Base-by-base conservation (phyloP, 2,113 vertebrate genomes). In the Herpailurus yagouaroundi region DNA sequence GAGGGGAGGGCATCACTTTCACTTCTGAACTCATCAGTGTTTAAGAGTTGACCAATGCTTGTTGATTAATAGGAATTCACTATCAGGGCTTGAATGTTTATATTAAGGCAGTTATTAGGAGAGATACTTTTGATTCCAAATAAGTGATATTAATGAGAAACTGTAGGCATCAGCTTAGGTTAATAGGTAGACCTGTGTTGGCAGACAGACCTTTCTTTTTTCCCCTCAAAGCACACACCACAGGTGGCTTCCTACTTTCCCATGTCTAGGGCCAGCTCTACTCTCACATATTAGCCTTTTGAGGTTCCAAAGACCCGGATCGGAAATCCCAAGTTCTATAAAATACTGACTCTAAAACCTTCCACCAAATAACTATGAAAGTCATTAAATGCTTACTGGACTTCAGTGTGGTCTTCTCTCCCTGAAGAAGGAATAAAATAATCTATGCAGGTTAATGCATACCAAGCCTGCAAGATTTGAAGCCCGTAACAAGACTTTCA, bases 381-480 rank as follows among this genome's bases (percentile, higher is more conserved):
- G 33, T 69, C 33, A 92, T 94, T 82, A 66, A 71, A 84, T 55
- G 16, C n/a, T 19, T 68, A 69, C 15, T 48, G 92, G 88, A 73
- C 18, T 41, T 89, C 74, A 11, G 19, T 48, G 21, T 57, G 14
- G 10, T 27, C 63, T 93, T 79, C n/a, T 90, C 79, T 95, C 38
- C 38, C 63, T 68, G 12, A 63, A 83, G 25, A 95, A 96, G 89
- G 29, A 90, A 82, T 60, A 88, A 93, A 96, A 91, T 91, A 64
- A 89, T 89, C 71, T 94, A 48, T 63, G 60, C 31, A 74, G 25
- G 87, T 94, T 88, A 84, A 88, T 68, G 23, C 64, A 1, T 31
- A 90, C 50, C 11, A 91, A 31, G 19, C 27, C 36, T 93, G 12
- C 18, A 19, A 95, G 23, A 88, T 88, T 71, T 76, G 10, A 84